phyloP scores from a whole-genome alignment of 1,140 invertebrate species.

The Zaprionus tsacasi region DNA sequence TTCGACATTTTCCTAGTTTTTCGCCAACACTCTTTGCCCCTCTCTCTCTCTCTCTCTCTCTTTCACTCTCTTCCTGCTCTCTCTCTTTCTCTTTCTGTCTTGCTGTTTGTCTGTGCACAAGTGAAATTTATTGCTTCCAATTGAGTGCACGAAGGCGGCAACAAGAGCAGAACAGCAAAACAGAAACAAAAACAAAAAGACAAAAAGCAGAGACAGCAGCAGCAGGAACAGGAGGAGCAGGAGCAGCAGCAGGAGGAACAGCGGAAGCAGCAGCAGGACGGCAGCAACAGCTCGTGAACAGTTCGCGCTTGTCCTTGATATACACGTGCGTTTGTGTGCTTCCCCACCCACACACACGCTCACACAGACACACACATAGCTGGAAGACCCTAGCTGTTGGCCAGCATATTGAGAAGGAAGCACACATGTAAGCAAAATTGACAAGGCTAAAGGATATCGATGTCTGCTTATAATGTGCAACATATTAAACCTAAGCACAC shows the following conservation, averaged over 20 bases:
- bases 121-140: slow-evolving; percentile 84
- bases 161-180: slow-evolving; percentile 42
- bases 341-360: slow-evolving; percentile 8
- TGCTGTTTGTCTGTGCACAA: slow-evolving; percentile 55
- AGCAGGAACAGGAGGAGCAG: slow-evolving; percentile 3
- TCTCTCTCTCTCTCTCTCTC: background rate
- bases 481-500: slow-evolving; percentile 83
- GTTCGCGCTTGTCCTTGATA: slow-evolving; percentile 77
- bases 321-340: slow-evolving; percentile 70
- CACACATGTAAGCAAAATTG: slow-evolving; percentile 83
- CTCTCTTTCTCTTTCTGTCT: slow-evolving; percentile 15
- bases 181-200: slow-evolving; percentile 40
- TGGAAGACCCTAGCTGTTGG: slow-evolving; percentile 10
- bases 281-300: slow-evolving; percentile 66
- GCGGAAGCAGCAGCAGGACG: slow-evolving; percentile 41
- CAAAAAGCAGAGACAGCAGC: slow-evolving; percentile 19
- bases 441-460: slow-evolving; percentile 84
- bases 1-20: slow-evolving; percentile 72
- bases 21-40: slow-evolving; percentile 32
- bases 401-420: slow-evolving; percentile 79
- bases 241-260: background rate
- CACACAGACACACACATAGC: slow-evolving; percentile 12
- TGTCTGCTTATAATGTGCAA: slow-evolving; percentile 84
- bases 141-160: slow-evolving; percentile 78
- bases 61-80: background rate